phyloP scores from a whole-genome alignment of 2,113 vertebrate genomes.

The Sinocyclocheilus anophthalmus region DNA sequence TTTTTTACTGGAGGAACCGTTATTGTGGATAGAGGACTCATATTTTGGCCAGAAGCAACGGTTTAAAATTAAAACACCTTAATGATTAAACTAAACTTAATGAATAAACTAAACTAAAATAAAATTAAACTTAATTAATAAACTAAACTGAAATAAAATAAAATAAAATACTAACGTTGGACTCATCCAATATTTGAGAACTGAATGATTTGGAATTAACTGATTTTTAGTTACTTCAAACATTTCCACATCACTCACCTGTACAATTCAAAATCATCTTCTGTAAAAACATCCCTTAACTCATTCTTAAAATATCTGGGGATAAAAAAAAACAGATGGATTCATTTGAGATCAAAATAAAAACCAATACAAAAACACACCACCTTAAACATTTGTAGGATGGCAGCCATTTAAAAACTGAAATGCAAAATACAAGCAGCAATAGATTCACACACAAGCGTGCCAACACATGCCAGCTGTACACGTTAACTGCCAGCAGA shows the following conservation, averaged over 20 bases:
- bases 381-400: background rate
- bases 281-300: constrained; percentile 82
- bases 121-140: too few species aligned
- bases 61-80: too few species aligned
- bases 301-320: constrained; percentile 91
- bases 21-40: too few species aligned
- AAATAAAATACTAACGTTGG: too few species aligned
- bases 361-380: background rate
- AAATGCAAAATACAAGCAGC: background rate
- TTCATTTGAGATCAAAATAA: background rate
- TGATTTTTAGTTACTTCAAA: background rate
- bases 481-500: background rate
- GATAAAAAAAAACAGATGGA: background rate
- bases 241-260: constrained; percentile 70
- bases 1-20: too few species aligned
- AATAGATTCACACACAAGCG: background rate
- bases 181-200: too few species aligned
- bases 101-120: background rate
- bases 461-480: constrained; percentile 14
- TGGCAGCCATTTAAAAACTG: background rate
- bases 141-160: too few species aligned
- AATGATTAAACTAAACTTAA: too few species aligned
- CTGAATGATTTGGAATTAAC: too few species aligned
- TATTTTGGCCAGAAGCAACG: too few species aligned
- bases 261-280: constrained; percentile 91